phyloP scores from a whole-genome alignment of 2,888 invertebrate species.

The Sisyra terminalis region DNA sequence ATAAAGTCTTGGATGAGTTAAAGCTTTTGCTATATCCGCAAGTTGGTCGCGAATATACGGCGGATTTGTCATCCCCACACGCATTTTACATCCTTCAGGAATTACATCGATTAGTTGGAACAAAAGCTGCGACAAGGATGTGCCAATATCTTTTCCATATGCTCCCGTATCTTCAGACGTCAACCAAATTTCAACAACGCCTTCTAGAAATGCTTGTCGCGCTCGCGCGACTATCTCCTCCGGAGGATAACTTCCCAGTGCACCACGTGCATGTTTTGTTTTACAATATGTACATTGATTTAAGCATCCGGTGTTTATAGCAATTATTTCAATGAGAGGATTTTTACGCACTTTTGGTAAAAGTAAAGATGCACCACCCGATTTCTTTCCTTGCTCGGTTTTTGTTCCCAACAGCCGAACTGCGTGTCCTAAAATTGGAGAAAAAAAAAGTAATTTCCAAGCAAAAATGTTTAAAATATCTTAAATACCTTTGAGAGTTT shows the following conservation, averaged over 20 bases:
- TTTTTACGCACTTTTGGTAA: slow-evolving; percentile 93
- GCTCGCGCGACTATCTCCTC: slow-evolving; percentile 82
- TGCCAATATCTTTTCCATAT: slow-evolving; percentile 88
- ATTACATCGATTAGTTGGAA: slow-evolving; percentile 68
- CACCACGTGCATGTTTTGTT: slow-evolving; percentile 93
- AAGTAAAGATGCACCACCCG: slow-evolving; percentile 72
- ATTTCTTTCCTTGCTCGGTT: slow-evolving; percentile 57
- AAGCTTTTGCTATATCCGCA: slow-evolving; percentile 71
- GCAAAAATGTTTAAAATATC: not conserved
- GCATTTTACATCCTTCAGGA: slow-evolving; percentile 58
- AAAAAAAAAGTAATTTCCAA: slow-evolving; percentile 10
- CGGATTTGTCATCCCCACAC: slow-evolving; percentile 97
- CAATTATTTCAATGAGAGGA: slow-evolving; percentile 91
- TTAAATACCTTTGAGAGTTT: slow-evolving; percentile 72
- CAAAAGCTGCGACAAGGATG: slow-evolving; percentile 71
- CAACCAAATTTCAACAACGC: slow-evolving; percentile 92
- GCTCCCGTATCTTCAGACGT: slow-evolving; percentile 96
- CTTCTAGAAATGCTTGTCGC: slow-evolving; percentile 72
- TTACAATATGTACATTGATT: slow-evolving; percentile 99
- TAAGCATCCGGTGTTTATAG: slow-evolving; percentile 90
- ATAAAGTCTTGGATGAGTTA: slow-evolving; percentile 80
- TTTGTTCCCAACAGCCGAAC: slow-evolving; percentile 69
- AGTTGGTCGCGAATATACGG: slow-evolving; percentile 94
- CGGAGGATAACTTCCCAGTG: slow-evolving; percentile 84
- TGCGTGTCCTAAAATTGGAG: slow-evolving; percentile 51